Base-by-base conservation (phyloP, 2,113 vertebrate species). In the Nothobranchius furzeri region DNA sequence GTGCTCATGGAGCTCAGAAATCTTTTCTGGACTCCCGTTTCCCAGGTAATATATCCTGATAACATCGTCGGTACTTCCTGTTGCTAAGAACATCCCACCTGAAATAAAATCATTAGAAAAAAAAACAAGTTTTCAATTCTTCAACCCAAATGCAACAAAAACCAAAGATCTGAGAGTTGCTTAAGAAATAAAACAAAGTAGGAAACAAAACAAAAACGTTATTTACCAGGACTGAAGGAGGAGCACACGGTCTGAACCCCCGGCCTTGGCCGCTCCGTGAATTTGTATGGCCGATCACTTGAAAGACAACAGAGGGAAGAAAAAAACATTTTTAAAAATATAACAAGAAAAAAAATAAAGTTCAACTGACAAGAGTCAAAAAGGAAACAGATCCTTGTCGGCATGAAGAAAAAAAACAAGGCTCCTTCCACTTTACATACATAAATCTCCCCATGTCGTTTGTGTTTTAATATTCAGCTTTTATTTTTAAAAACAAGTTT, bases 11-110 rank as follows among this genome's bases (percentile, higher is more conserved):
- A 99, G 93, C 88, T 99, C 96, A 3, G 96, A 94, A 47, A 95
- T 92, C 90, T 96, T 99, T 85, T 98, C 95, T 49, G 98, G 96
- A 73, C 78, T 92, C 83, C 96, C 96, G 79, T 92, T 93, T 62
- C 98, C 98, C 91, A 99, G 84, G 87, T 95, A 99, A 82, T 99
- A 99, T 88, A 99, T 96, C 85, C 98, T 94, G 89, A 99, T 99
- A 76, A 97, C 92, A 75, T 98, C 95, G 87, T 99, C 98, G 64
- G 96, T 99, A 85, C 96, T 98, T 59, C 98, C 97, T 73, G 97
- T 98, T 69, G 94, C 96, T 88, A 99, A 89, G 86, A 99, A 99
- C 90, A 97, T 97, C 25, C 98, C 98, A 88, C 98, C 98, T 99
- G 84, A 49, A 85, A 89, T 7, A 61, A 35, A 12, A 37, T n/a